Base-by-base conservation (phyloP, 2,888 invertebrate species). In the Anaspis maculata region DNA sequence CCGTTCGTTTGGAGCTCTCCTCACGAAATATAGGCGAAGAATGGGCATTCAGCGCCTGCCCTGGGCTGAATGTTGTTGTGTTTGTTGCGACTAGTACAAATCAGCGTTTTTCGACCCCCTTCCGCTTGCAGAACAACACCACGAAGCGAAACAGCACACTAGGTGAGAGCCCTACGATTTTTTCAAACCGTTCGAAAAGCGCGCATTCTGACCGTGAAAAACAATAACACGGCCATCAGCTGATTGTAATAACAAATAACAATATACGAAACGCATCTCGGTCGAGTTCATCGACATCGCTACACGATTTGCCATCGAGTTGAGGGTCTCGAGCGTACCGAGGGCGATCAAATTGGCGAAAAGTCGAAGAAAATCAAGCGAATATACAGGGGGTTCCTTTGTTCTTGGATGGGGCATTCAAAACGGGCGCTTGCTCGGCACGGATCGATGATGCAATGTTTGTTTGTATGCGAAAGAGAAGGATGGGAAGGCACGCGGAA, bases 371-470 rank as follows among this genome's bases (percentile, higher is more conserved):
- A 12, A 3, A 19, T 51, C 47, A 52, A 51, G 48, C 40, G 45
- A 44, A n/a, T n/a, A n/a, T n/a, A n/a, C n/a, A n/a, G n/a, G n/a
- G n/a, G n/a, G n/a, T n/a, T n/a, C n/a, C n/a, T n/a, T n/a, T n/a
- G n/a, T n/a, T n/a, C n/a, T n/a, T n/a, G n/a, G n/a, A n/a, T n/a
- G n/a, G n/a, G n/a, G n/a, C n/a, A n/a, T n/a, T n/a, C n/a, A n/a
- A n/a, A n/a, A n/a, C n/a, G n/a, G n/a, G n/a, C n/a, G n/a, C 48
- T 49, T 19, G 9, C 19, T 9, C 9, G 9, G 52, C 49, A 49
- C 45, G 49, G 58, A 59, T 58, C 57, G 54, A 61, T 61, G 58
- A 56, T 60, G 55, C 49, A 56, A 57, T 48, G 46, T 44, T 39
- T 45, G 45, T 46, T 49, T 41, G 19, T 6, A 9, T 19, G 19